Base-by-base conservation (phyloP, 2,888 invertebrate species). In the Andricus curvator region DNA sequence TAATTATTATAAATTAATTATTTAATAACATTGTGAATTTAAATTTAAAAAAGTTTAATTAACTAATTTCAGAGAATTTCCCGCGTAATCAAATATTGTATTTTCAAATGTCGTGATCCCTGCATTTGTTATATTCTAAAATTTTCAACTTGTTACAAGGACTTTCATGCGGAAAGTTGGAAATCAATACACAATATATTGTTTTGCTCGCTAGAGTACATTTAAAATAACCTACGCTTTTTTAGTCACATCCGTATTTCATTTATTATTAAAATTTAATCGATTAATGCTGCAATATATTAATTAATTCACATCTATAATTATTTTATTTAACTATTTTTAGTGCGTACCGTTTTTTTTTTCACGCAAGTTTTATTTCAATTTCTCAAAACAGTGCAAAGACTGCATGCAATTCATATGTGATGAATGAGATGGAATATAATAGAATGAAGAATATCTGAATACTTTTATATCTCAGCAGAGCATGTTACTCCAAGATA, bases 401-500 rank as follows among this genome's bases (percentile, higher is more conserved):
- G 48, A 3, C 51, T 48, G 48, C 51, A 29, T 70, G 56, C 48
- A 65, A 22, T 70, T 70, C 48, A 48, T 70, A 29, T 48, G 17
- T 51, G 29, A 44, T 70, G 70, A 70, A 51, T 70, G 48, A 48
- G 48, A 33, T 51, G 20, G 51, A 51, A 51, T 29, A 44, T 20
- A 29, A 41, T 25, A 29, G 20, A 70, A 13, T 48, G 51, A 25
- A 51, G 29, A 70, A 44, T 29, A 44, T 29, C 17, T 48, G 51
- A 70, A 68, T 29, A 51, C 22, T 29, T 29, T 25, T 51, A 48
- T 17, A 70, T 29, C 15, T 51, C 70, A 29, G 20, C 70, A 51
- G 48, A 29, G 70, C 25, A 15, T 6, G 66, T 67, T 37, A 67
- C 41, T 44, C 22, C 11, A 48, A 51, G 70, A 70, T 68, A 68